Evolutionary conservation across 2,888 invertebrate genomes (phyloP).

Genomic region (Melanostoma scalare): DNA sequence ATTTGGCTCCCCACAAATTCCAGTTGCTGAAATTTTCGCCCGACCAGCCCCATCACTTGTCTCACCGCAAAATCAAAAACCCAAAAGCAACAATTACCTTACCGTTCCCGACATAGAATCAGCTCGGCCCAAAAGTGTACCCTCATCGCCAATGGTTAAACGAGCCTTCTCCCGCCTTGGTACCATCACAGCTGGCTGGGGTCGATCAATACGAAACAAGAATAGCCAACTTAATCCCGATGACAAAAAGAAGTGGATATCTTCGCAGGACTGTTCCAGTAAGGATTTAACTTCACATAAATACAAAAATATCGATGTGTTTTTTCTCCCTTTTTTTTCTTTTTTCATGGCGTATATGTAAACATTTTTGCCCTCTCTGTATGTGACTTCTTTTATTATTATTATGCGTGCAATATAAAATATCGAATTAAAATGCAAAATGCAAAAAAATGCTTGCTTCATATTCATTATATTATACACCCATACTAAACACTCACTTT

Average conservation of each 20-base stretch:
- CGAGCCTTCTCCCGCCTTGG: conserved; percentile 95
- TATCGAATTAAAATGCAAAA: no score
- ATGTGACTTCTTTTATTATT: conserved; percentile 3
- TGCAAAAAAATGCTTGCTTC: no score
- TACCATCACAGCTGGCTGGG: conserved; percentile 95
- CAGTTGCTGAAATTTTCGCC: conserved; percentile 93
- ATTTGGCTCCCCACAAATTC: conserved; percentile 96
- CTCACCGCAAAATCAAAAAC: conserved; percentile 92
- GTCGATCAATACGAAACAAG: conserved; percentile 92
- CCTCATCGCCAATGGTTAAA: conserved; percentile 96
- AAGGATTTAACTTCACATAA: conserved; percentile 81
- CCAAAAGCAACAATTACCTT: conserved; percentile 95
- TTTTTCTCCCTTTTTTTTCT: conserved; percentile 75
- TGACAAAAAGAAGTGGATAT: conserved; percentile 95
- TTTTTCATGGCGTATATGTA: conserved; percentile 56
- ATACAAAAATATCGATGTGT: conserved; percentile 81
- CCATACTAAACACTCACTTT: no score
- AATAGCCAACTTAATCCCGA: conserved; percentile 91
- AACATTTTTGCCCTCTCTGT: conserved; percentile 47
- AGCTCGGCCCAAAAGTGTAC: conserved; percentile 93
- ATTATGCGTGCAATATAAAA: no score
- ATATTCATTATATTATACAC: no score
- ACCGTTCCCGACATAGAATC: conserved; percentile 95
- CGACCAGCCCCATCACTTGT: conserved; percentile 93
- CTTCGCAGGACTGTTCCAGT: conserved; percentile 96